Evolutionary conservation across 2,113 vertebrate genomes (phyloP), one percentile per base, ranked within the genome.

Genomic region (Amblyornis subalaris): DNA sequence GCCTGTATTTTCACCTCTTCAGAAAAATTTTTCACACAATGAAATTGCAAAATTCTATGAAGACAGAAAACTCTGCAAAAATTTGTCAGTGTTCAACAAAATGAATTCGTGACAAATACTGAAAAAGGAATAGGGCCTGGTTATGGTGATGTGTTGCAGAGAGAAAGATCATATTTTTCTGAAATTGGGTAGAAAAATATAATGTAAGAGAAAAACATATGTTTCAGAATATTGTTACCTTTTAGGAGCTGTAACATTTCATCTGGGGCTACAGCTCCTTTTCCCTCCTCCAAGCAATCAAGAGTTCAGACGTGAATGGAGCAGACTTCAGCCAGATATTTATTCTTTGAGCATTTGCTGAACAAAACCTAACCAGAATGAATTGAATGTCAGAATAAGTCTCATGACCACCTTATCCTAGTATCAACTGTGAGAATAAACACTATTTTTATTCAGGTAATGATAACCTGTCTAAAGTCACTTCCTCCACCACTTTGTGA

Each of bases 381-480:
- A 70, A 53, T 3, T 44, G 50, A 69, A 61, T 42, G 45, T 66
- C 50, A 81, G 21, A 18, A 3, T 18, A 40, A 78, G 21, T 14
- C 50, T 72, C 53, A 57, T 21, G 33, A 51, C 22, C 50, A 60
- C 17, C 21, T 88, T 85, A 44, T 55, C 33, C 14, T 82, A 79
- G 55, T 79, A 67, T 36, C 48, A 85, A 11, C 35, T 48, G 10
- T 38, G 75, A 90, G 35, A 85, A 78, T 71, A 95, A 88, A 75
- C 64, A 64, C 18, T 40, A 21, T 51, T 75, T 90, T 91, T 85
- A 38, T 75, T 90, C 61, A n/a, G 24, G 36, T 85, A 82, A 75
- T 82, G 69, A 79, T 73, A 92, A 72, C 24, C 21, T 93, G 48
- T 72, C 45, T 92, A 51, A 90, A 94, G 62, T 23, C 8, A 85